phyloP scores from a whole-genome alignment of 2,113 vertebrate genomes.

The Prionailurus bengalensis region DNA sequence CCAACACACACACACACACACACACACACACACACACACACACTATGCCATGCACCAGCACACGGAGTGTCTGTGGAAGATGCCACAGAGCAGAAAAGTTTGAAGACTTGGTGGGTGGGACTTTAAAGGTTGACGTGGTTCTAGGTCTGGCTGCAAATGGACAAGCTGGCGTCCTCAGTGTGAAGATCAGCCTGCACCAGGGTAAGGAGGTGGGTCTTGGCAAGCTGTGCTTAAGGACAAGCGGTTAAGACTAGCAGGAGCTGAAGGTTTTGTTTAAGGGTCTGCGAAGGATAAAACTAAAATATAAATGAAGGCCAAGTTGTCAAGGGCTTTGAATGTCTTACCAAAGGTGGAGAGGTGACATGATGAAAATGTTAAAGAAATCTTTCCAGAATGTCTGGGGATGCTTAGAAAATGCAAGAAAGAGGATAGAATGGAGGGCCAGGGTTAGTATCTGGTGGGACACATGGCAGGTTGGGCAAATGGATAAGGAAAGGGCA shows the following conservation, averaged over 20 bases:
- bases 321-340: not conserved
- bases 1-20: not conserved
- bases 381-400: not conserved
- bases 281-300: not conserved
- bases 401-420: not conserved
- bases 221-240: not conserved
- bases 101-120: not conserved
- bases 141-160: not conserved
- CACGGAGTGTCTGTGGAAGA: not conserved
- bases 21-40: not conserved
- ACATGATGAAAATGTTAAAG: not conserved
- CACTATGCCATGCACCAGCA: not conserved
- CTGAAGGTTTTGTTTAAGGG: not conserved
- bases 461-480: not conserved
- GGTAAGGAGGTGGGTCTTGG: not conserved
- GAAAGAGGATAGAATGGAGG: not conserved
- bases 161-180: rapidly evolving
- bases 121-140: not conserved
- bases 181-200: not conserved
- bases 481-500: not conserved
- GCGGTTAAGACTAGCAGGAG: not conserved
- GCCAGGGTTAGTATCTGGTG: not conserved
- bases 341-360: not conserved
- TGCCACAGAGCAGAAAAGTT: not conserved
- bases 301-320: not conserved